These are phyloP conservation scores for Chlorops oryzae DNA, from an alignment of 1,140 invertebrate species.

Conservation along the genomic window DNA sequence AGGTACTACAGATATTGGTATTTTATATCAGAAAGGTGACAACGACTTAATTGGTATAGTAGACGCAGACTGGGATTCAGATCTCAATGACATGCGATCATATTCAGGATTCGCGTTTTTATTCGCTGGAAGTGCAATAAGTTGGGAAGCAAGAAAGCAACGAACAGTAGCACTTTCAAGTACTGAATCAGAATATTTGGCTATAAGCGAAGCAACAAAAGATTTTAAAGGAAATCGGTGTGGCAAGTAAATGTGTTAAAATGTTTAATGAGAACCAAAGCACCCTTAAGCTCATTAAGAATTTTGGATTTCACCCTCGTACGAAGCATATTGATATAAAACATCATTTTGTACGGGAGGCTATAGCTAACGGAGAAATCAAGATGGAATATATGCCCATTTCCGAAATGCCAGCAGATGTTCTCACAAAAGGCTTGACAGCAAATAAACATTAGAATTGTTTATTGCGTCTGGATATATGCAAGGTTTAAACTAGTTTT, in stretches of 20 bases:
- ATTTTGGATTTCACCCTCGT: too few relatives aligned
- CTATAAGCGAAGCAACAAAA: conserved; percentile 5
- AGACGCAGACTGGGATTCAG: not conserved
- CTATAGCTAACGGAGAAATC: conserved; percentile 1
- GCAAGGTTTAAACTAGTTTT: too few relatives aligned
- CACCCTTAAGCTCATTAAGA: conserved; percentile 5
- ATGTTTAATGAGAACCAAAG: conserved; percentile 1
- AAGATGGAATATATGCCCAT: not conserved
- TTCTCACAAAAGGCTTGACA: conserved; percentile 1
- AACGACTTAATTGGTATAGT: too few relatives aligned
- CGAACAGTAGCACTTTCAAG: too few relatives aligned
- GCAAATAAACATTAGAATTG: not conserved
- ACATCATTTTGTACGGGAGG: too few relatives aligned
- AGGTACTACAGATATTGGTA: too few relatives aligned
- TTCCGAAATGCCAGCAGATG: conserved; percentile 3
- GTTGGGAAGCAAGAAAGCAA: too few relatives aligned
- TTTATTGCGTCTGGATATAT: too few relatives aligned
- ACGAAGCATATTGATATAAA: too few relatives aligned
- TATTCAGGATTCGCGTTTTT: too few relatives aligned
- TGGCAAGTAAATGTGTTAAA: not conserved
- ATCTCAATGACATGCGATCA: not conserved
- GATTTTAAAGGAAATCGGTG: conserved; percentile 3
- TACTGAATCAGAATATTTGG: not conserved
- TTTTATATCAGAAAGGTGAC: too few relatives aligned
- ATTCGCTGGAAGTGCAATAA: not conserved